Evolutionary conservation across 2,888 invertebrate genomes (phyloP), one percentile per base, ranked within the genome.

Genomic region (Hydropsyche betteni): DNA sequence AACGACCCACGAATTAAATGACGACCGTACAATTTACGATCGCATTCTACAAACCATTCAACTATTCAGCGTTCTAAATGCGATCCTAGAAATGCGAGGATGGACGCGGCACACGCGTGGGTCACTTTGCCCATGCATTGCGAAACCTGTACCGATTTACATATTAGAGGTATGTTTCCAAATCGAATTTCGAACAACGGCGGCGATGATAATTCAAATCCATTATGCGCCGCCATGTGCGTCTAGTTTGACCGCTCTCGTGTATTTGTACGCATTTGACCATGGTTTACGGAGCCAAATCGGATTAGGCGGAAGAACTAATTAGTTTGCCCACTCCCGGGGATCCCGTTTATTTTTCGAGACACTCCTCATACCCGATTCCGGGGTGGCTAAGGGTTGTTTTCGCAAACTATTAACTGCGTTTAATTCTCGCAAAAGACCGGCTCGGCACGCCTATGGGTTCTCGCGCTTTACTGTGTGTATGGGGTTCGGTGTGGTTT

Each of bases 281-380:
- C 16, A 36, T 5, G 64, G 34, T 64, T 36, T 33, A 64, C 36
- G 64, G 14, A 36, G 36, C 64, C 64, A 64, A 64, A 64, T 64
- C 64, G 64, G 64, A 64, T 64, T 64, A 64, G 64, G 10, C 64
- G 34, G 58, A 58, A 58, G 58, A 36, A 64, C 36, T 64, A 64
- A 64, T 64, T 36, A 34, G 64, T 64, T 64, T 64, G 36, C 64
- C 12, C 34, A 33, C 33, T 24, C 24, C 5, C n/a, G 55, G 36
- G 64, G 64, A 64, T 34, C 36, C 12, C n/a, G 55, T 16, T 53
- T 6, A n/a, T 14, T 53, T 16, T 16, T 16, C 53, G 44, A 44
- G 44, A 44, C 53, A 5, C 53, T 12, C 53, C 53, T 12, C 53
- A 10, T 51, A 51, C 24, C 24, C 58, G 16, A 24, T 8, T 5